A percentile compares a stretch with the other conserved stretches of the same genome.
Evolutionary conservation across 2,888 invertebrate species (phyloP).

Genomic region (Nephrocerus scutellatus): DNA sequence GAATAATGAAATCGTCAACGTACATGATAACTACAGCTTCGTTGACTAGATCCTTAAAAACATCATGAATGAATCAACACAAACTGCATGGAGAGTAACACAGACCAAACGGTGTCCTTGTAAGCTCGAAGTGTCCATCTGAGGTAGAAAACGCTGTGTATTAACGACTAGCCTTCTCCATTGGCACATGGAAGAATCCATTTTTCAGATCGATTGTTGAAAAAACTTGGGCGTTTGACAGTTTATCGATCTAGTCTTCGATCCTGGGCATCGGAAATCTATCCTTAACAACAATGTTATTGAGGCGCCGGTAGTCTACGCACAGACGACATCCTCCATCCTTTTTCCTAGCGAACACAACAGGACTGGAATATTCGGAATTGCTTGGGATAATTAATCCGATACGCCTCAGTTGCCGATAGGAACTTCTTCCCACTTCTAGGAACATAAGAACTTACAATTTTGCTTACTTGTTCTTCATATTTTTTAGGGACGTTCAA

Average conservation of each 20-base stretch:
- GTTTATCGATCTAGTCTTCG: conserved; percentile 4
- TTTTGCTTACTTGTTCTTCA: no score
- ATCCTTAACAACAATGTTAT: conserved; percentile 5
- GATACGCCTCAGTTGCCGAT: no score
- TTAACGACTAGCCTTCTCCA: neutral
- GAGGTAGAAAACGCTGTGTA: conserved; percentile 1
- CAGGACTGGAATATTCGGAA: conserved; percentile 7
- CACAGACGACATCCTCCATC: conserved; percentile 5
- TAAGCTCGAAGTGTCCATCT: conserved; percentile 2
- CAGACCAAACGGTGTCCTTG: neutral
- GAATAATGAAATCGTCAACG: conserved; percentile 7
- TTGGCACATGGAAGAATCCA: conserved; percentile 3
- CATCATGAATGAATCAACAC: neutral
- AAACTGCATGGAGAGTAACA: conserved; percentile 3
- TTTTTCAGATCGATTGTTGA: conserved; percentile 5
- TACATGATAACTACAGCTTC: neutral
- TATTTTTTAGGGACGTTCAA: no score
- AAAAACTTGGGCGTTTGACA: conserved; percentile 6
- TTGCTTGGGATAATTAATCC: conserved; percentile 4
- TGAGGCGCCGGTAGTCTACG: conserved; percentile 7
- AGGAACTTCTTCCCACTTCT: no score
- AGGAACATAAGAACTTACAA: no score
- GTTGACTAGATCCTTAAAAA: conserved; percentile 1
- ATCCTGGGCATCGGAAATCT: conserved; percentile 6
- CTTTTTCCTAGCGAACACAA: conserved; percentile 6